Conservation (phyloP, 2,113 vertebrate species). For the Triplophysa tibetana region DNA sequence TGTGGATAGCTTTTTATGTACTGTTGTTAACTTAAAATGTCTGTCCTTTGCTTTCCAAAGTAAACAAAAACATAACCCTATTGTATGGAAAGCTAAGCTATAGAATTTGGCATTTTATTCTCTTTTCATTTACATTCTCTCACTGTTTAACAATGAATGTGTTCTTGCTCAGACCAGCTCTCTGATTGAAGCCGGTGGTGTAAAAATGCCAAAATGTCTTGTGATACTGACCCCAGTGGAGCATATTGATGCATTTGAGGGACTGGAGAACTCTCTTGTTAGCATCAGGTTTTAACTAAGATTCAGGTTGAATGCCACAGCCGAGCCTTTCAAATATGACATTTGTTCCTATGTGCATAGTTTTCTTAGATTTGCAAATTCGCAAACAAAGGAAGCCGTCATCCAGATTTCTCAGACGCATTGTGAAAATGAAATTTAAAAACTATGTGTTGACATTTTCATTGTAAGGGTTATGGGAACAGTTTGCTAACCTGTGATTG, state of each 20-base stretch:
- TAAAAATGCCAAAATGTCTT: not conserved
- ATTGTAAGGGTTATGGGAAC: not conserved
- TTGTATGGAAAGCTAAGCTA: not conserved
- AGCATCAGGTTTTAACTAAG: not conserved
- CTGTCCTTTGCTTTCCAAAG: not conserved
- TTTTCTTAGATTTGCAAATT: not conserved
- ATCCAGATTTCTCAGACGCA: not conserved
- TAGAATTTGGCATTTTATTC: not conserved
- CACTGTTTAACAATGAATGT: not conserved
- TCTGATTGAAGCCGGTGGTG: slow-evolving; percentile 16
- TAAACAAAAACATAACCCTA: not conserved
- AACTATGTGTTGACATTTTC: slow-evolving; percentile 38
- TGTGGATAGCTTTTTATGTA: too few species aligned
- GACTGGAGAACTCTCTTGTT: not conserved
- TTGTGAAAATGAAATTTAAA: slow-evolving; percentile 14
- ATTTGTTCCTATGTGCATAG: not conserved
- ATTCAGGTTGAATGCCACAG: not conserved
- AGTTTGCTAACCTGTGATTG: not conserved
- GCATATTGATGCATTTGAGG: not conserved
- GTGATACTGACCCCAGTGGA: not conserved
- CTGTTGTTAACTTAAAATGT: not conserved
- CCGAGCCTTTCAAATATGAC: not conserved
- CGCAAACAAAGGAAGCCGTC: not conserved
- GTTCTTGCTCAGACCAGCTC: not conserved
- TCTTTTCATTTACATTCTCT: not conserved